Evolutionary conservation across 1,140 invertebrate species (phyloP), one percentile per base, ranked within the genome.

Genomic region (Alviniconcha marisindica): DNA sequence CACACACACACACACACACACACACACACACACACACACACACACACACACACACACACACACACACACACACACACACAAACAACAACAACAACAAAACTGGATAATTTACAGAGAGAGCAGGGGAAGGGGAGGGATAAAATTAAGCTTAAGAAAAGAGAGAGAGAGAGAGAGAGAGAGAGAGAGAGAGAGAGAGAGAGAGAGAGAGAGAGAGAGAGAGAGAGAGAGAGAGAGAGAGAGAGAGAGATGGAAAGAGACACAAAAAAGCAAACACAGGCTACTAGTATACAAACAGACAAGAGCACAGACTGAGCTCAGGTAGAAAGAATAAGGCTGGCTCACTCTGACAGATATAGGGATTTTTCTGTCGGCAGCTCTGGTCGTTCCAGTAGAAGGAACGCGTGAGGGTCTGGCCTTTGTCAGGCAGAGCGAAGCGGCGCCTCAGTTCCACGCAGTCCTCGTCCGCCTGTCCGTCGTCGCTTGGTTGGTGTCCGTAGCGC

Each of bases 371-470:
- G 90, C 96, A 97, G 89, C 96, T 95, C 21, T 96, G 89, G 89
- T 97, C 96, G 92, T 97, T 97, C 96, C 96, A 96, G 94, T 95
- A 95, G 92, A 95, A 83, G 91, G 89, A 2, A 91, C 90, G n/a
- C 92, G 90, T 84, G 14, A 77, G 71, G 15, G 86, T 85, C 36
- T 79, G 66, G 18, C 89, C 91, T 85, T 92, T 91, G 7, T 74
- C 56, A 0, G 88, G 90, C 14, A 89, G 93, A 0, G 94, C 94
- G 91, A 95, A 96, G n/a, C 94, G 93, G 44, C 95, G 91, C 15
- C 96, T 92, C 2, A 96, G 93, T 91, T 97, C 96, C 33, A 97
- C 95, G 92, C 96, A 97, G 91, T 97, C 96, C 90, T 97, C 96
- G 0, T 95, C 94, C 48, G 96, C 96, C 3, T 96, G 93, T 0